Base-by-base conservation (phyloP, 2,797 vertebrate species). In the Notoglanidium macrostoma region DNA sequence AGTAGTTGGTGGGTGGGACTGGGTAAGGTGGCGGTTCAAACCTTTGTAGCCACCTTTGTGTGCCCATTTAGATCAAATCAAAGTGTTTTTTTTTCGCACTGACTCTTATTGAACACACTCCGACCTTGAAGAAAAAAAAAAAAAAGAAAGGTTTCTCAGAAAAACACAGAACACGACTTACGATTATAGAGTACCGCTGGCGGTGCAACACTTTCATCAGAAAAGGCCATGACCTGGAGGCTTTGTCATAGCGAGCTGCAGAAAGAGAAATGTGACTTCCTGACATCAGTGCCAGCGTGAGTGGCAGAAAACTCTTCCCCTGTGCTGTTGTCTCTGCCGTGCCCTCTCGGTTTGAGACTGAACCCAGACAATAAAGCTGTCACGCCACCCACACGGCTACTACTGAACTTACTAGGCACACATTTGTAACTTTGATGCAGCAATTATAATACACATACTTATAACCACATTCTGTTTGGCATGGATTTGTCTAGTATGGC, bases 261-360 rank as follows among this genome's bases (percentile, higher is more conserved):
- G 76, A 89, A 54, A 61, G 85, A 92, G 91, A 92, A 91, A 90
- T 87, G 89, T 94, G 89, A 94, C 95, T 95, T 94, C 93, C 93
- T 96, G 94, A 95, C 94, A 94, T 93, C 88, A 88, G 94, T 92
- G 92, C 76, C 76, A 68, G 23, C 5, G 57, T 77, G 79, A 87
- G 73, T 84, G 87, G 87, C 84, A 90, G 89, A 89, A 91, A 88
- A 73, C 57, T 23, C 83, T 81, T 55, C 72, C 86, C 85, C 49
- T 70, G 70, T 61, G 87, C 44, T 49, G 57, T 91, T 90, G 93
- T 92, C 92, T 93, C 88, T 90, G 90, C 89, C 88, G 88, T 90
- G 88, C 70, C 91, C 89, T 94, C 90, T 90, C 51, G n/a, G 88
- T 91, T 91, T 92, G 94, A 93, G 83, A 85, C 83, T 92, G 88